Evolutionary conservation across 2,113 vertebrate species (phyloP).

Genomic region (Alligator sinensis): DNA sequence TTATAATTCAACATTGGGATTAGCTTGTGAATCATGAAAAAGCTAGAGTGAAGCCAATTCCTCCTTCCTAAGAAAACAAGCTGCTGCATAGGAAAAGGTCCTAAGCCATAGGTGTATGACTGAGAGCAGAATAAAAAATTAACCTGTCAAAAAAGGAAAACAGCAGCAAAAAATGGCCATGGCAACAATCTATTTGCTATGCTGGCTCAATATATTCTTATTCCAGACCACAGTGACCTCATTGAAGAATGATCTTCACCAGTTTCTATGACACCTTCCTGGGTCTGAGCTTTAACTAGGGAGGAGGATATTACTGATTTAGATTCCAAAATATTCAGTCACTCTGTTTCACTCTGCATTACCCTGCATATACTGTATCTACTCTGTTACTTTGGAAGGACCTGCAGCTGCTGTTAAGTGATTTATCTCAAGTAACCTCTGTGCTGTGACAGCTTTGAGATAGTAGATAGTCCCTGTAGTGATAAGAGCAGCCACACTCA

Average conservation of each 20-base stretch:
- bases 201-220: slow-evolving; percentile 45
- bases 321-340: slow-evolving; percentile 55
- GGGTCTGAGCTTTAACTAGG: slow-evolving; percentile 2
- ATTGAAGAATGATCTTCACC: slow-evolving; percentile 47
- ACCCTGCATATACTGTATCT: slow-evolving; percentile 40
- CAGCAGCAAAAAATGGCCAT: slow-evolving; percentile 32
- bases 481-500: slow-evolving; percentile 54
- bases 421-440: slow-evolving; percentile 74
- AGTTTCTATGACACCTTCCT: slow-evolving; percentile 26
- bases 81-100: neutral
- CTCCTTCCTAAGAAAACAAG: neutral
- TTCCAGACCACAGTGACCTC: slow-evolving; percentile 43
- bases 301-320: slow-evolving; percentile 34
- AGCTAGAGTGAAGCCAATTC: neutral
- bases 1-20: neutral
- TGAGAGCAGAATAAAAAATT: slow-evolving; percentile 42
- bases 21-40: neutral
- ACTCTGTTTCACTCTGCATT: slow-evolving; percentile 54
- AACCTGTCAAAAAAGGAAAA: slow-evolving; percentile 50
- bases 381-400: slow-evolving; percentile 62
- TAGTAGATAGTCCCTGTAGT: slow-evolving; percentile 51
- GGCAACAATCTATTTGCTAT: neutral
- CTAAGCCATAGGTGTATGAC: neutral
- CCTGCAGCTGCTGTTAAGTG: slow-evolving; percentile 64
- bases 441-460: slow-evolving; percentile 68